Conservation (phyloP, 2,888 invertebrate genomes). For the Tyria jacobaeae region DNA sequence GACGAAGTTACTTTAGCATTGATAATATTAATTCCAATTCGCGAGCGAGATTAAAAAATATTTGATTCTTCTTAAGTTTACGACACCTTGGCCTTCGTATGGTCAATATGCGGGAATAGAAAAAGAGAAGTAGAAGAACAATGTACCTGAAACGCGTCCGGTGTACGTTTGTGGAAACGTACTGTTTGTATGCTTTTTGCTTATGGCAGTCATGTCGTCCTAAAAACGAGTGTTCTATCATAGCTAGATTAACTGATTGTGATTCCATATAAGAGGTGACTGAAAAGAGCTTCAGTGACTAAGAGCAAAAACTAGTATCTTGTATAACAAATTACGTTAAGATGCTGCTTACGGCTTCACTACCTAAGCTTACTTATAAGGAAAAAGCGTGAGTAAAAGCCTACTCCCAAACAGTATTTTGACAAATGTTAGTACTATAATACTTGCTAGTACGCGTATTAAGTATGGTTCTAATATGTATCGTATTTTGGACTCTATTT, state of each 20-base stretch:
- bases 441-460: conserved; percentile 17
- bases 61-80: no score
- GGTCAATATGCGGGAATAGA: no score
- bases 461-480: conserved; percentile 3
- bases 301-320: conserved; percentile 1
- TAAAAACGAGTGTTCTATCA: no score
- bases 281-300: background rate
- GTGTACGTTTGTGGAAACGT: no score
- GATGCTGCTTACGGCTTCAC: conserved; percentile 19
- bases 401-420: conserved; percentile 25
- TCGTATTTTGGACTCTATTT: conserved; percentile 23
- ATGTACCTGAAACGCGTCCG: no score
- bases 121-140: no score
- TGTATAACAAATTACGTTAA: conserved; percentile 22
- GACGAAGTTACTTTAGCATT: no score
- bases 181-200: no score
- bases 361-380: conserved; percentile 31
- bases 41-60: no score
- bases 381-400: conserved; percentile 19
- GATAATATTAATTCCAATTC: no score
- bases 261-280: conserved; percentile 1
- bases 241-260: background rate
- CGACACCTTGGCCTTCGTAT: no score
- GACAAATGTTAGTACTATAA: conserved; percentile 32
- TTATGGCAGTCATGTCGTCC: no score